Evolutionary conservation across 2,888 invertebrate species (phyloP).

Genomic region (Gymnocheta viridis): DNA sequence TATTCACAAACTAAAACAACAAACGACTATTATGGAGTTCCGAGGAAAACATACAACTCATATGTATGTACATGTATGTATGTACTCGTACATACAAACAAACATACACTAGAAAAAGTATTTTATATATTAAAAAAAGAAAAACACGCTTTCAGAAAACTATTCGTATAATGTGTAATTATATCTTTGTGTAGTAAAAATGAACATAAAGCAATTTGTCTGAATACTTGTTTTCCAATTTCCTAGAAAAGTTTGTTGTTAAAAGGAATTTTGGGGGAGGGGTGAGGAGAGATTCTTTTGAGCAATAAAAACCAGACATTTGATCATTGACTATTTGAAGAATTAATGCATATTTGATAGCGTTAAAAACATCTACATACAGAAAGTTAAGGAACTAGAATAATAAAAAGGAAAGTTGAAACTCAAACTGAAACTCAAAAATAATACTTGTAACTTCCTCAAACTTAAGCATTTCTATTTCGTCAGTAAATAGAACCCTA

Average conservation of each 20-base stretch:
- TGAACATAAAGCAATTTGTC: slow-evolving; percentile 9
- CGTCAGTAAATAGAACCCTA: background rate
- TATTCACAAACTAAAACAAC: background rate
- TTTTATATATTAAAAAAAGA: background rate
- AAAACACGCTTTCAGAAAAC: background rate
- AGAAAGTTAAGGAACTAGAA: background rate
- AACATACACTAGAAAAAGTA: background rate
- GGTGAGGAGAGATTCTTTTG: background rate
- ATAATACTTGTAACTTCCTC: slow-evolving; percentile 6
- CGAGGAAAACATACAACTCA: background rate
- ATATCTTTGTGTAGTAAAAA: background rate
- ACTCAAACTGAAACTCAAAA: slow-evolving; percentile 14
- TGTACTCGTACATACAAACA: background rate
- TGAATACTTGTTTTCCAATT: slow-evolving; percentile 21
- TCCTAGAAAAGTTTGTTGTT: background rate
- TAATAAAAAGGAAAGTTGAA: slow-evolving; percentile 7
- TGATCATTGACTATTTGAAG: slow-evolving; percentile 56
- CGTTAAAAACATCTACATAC: slow-evolving; percentile 8
- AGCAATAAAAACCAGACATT: slow-evolving; percentile 50
- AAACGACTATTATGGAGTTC: background rate
- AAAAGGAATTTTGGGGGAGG: background rate
- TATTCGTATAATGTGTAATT: slow-evolving; percentile 11
- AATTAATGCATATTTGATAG: slow-evolving; percentile 53
- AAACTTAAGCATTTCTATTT: background rate
- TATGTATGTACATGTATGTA: too few species aligned